Evolutionary conservation across 2,888 invertebrate genomes (phyloP).

Genomic region (Eurytoma californica): DNA sequence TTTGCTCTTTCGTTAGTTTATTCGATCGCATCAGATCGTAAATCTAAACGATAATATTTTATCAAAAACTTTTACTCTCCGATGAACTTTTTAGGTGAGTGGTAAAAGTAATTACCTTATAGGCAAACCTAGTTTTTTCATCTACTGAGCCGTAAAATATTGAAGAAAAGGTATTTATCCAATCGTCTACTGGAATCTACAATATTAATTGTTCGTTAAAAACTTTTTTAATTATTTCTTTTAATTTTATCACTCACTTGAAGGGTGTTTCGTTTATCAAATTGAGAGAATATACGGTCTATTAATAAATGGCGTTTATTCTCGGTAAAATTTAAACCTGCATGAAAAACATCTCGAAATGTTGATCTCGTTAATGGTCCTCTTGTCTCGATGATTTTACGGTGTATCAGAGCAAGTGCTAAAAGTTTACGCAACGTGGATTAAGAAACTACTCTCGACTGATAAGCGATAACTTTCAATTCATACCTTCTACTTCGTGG

Average conservation of each 20-base stretch:
- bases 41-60: slow-evolving; percentile 59
- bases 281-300: slow-evolving; percentile 66
- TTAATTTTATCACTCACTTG: slow-evolving; percentile 57
- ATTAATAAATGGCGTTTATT: slow-evolving; percentile 69
- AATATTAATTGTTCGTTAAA: slow-evolving; percentile 2
- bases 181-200: slow-evolving; percentile 60
- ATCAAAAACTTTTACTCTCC: neutral
- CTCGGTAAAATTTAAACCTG: slow-evolving; percentile 70
- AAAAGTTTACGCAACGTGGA: slow-evolving; percentile 27
- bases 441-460: neutral
- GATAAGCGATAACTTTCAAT: neutral
- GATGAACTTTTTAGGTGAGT: neutral
- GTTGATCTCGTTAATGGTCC: slow-evolving; percentile 64
- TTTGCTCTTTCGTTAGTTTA: slow-evolving; percentile 68
- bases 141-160: slow-evolving; percentile 75
- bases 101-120: slow-evolving; percentile 61
- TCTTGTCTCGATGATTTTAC: slow-evolving; percentile 62
- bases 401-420: slow-evolving; percentile 69
- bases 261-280: slow-evolving; percentile 62
- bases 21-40: slow-evolving; percentile 68
- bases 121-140: slow-evolving; percentile 74
- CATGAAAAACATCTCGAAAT: slow-evolving; percentile 69
- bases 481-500: slow-evolving; percentile 68
- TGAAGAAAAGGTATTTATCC: slow-evolving; percentile 76
- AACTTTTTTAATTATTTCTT: neutral